Conservation (phyloP, 2,797 vertebrate species). For the Peromyscus melanophrys region DNA sequence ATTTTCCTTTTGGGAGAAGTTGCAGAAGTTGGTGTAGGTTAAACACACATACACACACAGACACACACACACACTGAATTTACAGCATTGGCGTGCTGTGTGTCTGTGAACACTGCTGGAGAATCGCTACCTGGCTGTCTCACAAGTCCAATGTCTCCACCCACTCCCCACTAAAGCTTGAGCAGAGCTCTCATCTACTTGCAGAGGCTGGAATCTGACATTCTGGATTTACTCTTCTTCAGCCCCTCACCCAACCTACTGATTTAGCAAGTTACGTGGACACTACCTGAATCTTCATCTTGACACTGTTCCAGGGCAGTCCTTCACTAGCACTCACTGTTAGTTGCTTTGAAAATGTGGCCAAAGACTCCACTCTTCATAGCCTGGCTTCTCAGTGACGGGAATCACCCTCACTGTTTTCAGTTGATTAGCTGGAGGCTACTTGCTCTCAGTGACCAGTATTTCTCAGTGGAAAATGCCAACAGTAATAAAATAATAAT, state of each 20-base stretch:
- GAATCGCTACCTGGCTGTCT: background rate
- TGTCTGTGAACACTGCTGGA: background rate
- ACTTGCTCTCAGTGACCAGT: constrained; percentile 9
- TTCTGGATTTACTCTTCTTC: background rate
- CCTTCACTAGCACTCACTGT: background rate
- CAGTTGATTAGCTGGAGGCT: background rate
- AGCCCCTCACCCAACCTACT: background rate
- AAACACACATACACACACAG: background rate
- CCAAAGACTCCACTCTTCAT: background rate
- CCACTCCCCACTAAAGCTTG: background rate
- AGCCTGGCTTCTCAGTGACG: background rate
- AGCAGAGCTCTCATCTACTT: background rate
- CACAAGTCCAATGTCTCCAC: background rate
- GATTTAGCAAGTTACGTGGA: background rate
- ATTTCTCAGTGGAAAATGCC: background rate
- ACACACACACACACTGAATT: background rate
- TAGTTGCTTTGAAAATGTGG: background rate
- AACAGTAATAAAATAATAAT: background rate
- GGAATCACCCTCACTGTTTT: background rate
- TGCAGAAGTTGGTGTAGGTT: background rate
- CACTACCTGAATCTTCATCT: background rate
- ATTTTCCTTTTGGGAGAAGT: constrained; percentile 50
- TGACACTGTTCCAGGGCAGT: background rate
- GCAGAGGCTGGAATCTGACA: background rate
- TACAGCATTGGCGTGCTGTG: background rate